These are phyloP conservation scores for Epistrophe grossulariae DNA, from an alignment of 2,888 invertebrate species.

Conservation along the genomic window DNA sequence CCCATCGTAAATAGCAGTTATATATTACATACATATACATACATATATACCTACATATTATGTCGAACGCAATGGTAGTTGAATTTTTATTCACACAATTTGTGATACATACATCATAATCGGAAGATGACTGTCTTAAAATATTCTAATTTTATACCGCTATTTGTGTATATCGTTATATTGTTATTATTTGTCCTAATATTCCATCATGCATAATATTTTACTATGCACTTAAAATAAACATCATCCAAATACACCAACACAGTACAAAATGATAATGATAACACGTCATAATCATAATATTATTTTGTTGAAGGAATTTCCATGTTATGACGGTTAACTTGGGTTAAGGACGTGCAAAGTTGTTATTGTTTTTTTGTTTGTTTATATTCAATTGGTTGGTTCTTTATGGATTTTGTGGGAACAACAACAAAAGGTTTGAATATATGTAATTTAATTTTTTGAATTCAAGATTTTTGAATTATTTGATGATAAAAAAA, in stretches of 20 bases:
- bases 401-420: background rate
- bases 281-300: conserved; percentile 29
- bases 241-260: background rate
- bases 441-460: background rate
- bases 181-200: conserved; percentile 9
- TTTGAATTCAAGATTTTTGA: background rate
- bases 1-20: conserved; percentile 28
- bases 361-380: background rate
- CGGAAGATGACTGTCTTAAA: background rate
- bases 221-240: conserved; percentile 4
- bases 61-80: conserved; percentile 33
- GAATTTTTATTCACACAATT: conserved; percentile 51
- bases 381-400: background rate
- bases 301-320: background rate
- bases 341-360: background rate
- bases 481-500: background rate
- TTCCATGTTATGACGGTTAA: background rate
- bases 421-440: background rate
- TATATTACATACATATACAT: no score
- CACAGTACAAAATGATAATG: background rate
- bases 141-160: conserved; percentile 43
- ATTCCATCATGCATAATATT: conserved; percentile 10
- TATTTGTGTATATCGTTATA: background rate
- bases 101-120: conserved; percentile 44
- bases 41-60: no score